Percentiles rank a stretch among this genome's conserved stretches.
Evolutionary conservation across 2,113 vertebrate species (phyloP).

Genomic region (Xyrauchen texanus): DNA sequence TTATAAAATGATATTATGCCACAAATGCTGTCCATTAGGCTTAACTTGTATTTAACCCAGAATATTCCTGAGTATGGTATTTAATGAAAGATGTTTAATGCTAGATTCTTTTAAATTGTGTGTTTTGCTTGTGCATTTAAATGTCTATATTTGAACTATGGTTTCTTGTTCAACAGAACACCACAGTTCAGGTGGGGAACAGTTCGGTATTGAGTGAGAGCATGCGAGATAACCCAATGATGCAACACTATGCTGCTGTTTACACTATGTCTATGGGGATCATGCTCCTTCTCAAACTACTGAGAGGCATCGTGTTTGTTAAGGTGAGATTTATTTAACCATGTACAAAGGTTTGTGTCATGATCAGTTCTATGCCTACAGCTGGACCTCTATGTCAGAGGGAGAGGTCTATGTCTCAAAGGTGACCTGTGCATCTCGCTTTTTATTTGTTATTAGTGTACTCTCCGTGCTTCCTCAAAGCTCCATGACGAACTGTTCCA

Average conservation of each 20-base stretch:
- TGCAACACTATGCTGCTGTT: slow-evolving; percentile 85
- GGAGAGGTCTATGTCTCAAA: background rate
- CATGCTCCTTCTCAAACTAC: slow-evolving; percentile 87
- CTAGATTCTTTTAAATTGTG: too few species aligned
- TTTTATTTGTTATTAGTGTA: slow-evolving; percentile 73
- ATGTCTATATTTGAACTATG: too few species aligned
- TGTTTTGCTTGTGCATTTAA: too few species aligned
- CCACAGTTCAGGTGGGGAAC: slow-evolving; percentile 77
- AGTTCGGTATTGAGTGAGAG: slow-evolving; percentile 78
- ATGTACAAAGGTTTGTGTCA: background rate
- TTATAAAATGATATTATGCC: too few species aligned
- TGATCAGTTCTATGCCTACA: too few species aligned
- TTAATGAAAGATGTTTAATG: too few species aligned
- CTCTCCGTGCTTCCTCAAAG: slow-evolving; percentile 84
- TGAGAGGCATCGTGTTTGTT: slow-evolving; percentile 87
- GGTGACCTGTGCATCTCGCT: background rate
- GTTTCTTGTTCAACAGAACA: slow-evolving; percentile 74
- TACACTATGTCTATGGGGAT: slow-evolving; percentile 90
- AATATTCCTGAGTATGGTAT: too few species aligned
- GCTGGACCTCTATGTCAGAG: too few species aligned
- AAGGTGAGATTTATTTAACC: slow-evolving; percentile 76
- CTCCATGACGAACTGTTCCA: slow-evolving; percentile 88
- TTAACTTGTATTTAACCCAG: too few species aligned
- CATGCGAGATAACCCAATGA: slow-evolving; percentile 89
- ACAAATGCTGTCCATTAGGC: too few species aligned